These are phyloP conservation scores for Pteromalus puparum DNA, from an alignment of 1,140 invertebrate species.

Conservation along the genomic window DNA sequence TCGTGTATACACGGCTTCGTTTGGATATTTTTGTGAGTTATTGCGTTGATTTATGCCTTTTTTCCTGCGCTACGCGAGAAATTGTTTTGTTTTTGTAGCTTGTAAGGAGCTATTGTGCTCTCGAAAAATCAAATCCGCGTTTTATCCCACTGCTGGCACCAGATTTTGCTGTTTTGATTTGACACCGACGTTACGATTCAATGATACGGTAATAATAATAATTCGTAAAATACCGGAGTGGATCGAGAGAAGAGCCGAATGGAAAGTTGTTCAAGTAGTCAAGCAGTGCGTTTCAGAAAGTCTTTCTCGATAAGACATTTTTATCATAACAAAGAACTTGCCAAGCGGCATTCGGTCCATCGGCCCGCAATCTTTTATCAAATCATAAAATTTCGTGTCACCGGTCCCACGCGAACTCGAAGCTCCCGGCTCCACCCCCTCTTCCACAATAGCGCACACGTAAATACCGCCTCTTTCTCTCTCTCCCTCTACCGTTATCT, in stretches of 20 bases:
- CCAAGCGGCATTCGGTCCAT: background rate
- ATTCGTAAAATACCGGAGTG: too few species aligned
- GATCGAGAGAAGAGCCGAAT: too few species aligned
- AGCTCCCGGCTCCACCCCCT: background rate
- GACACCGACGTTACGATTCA: too few species aligned
- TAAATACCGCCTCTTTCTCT: constrained; percentile 16
- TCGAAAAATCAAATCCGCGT: too few species aligned
- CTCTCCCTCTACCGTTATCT: constrained; percentile 15
- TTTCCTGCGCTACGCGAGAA: background rate
- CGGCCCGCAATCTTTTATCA: constrained; percentile 22
- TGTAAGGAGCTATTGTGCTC: too few species aligned
- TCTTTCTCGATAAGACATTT: background rate
- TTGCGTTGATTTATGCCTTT: background rate
- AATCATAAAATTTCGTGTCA: constrained; percentile 21
- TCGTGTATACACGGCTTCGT: background rate
- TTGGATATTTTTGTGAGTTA: background rate
- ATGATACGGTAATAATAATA: too few species aligned
- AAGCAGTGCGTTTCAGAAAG: background rate
- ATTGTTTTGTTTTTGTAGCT: too few species aligned
- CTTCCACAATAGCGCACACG: background rate
- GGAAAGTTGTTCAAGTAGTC: too few species aligned
- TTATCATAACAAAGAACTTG: constrained; percentile 1
- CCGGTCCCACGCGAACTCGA: background rate
- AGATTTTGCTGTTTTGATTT: too few species aligned
- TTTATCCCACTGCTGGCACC: too few species aligned